Conservation (phyloP, 2,888 invertebrate genomes). For the Odontocerum albicorne region DNA sequence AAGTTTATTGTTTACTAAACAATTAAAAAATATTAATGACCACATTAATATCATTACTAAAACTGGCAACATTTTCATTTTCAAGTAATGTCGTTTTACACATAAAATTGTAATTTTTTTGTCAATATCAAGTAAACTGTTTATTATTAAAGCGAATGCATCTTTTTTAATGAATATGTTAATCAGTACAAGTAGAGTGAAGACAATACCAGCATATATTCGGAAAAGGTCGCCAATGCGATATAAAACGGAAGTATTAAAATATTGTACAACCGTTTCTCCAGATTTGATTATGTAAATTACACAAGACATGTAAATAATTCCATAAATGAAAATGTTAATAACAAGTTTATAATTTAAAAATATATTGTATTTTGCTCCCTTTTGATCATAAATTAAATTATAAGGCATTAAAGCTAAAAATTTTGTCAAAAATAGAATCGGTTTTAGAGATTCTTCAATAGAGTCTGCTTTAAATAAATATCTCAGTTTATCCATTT, state of each 20-base stretch:
- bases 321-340: too few species aligned
- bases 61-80: neutral
- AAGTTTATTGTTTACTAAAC: neutral
- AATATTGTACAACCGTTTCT: slow-evolving; percentile 2
- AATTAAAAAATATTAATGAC: neutral
- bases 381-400: too few species aligned
- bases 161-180: neutral
- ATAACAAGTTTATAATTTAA: too few species aligned
- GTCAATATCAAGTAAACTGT: neutral
- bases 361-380: too few species aligned
- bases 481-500: too few species aligned
- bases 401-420: too few species aligned
- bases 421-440: too few species aligned
- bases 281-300: too few species aligned
- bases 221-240: neutral
- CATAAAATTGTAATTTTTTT: neutral
- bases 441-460: too few species aligned
- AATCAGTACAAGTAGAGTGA: neutral
- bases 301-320: too few species aligned
- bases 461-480: too few species aligned
- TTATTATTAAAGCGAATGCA: neutral
- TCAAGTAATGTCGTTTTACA: slow-evolving; percentile 1
- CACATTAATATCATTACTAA: neutral
- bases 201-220: neutral
- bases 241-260: neutral